Evolutionary conservation across 2,888 invertebrate species (phyloP).

Genomic region (Colostygia pectinataria): DNA sequence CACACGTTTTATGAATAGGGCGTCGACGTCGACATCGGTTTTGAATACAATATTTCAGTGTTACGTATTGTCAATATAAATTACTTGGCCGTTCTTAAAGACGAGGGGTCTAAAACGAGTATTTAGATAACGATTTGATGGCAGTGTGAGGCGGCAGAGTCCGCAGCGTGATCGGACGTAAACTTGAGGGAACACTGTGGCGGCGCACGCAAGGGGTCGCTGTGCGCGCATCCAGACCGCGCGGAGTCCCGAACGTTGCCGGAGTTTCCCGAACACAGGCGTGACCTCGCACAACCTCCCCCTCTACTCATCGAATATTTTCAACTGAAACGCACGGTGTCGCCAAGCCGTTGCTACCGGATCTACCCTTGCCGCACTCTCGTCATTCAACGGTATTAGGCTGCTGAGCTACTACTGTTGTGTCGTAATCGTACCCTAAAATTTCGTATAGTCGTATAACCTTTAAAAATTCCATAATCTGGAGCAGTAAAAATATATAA

Average conservation of each 20-base stretch:
- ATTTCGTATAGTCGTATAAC: too few relatives aligned
- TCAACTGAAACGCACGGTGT: conserved; percentile 69
- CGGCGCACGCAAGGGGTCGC: conserved; percentile 74
- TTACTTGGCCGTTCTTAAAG: conserved; percentile 64
- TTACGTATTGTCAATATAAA: conserved; percentile 47
- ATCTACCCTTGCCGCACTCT: conserved; percentile 43
- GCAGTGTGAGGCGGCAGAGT: conserved; percentile 75
- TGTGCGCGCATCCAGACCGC: conserved; percentile 66
- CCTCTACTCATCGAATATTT: conserved; percentile 68
- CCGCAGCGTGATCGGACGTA: conserved; percentile 75
- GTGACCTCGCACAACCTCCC: conserved; percentile 79
- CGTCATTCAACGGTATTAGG: conserved; percentile 51
- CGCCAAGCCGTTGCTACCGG: conserved; percentile 54
- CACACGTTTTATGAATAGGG: conserved; percentile 52
- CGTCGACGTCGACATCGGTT: conserved; percentile 38
- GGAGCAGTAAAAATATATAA: too few relatives aligned
- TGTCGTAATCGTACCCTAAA: background rate
- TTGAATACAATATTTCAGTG: conserved; percentile 39
- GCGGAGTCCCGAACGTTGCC: conserved; percentile 54
- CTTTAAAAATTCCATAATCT: too few relatives aligned
- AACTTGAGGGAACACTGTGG: conserved; percentile 64
- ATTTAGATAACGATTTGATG: conserved; percentile 73
- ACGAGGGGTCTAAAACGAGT: conserved; percentile 65
- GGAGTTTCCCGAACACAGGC: conserved; percentile 65
- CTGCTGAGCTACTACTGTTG: conserved; percentile 24